Percentiles rank a stretch among this genome's conserved stretches.
phyloP scores from a whole-genome alignment of 2,797 vertebrate genomes.

The Myripristis jacobus region DNA sequence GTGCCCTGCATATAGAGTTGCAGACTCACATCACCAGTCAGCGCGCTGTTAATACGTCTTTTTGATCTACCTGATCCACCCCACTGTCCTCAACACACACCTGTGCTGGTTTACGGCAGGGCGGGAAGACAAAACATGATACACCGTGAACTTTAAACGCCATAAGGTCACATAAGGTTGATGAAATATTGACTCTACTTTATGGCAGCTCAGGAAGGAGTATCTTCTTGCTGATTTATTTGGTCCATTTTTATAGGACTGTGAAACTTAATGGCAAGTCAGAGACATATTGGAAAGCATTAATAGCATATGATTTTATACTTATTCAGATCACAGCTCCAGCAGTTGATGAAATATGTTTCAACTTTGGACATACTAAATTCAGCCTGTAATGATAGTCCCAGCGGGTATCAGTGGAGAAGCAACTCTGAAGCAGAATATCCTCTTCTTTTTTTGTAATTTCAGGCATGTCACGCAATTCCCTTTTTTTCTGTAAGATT shows the following conservation, averaged over 20 bases:
- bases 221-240: constrained; percentile 74
- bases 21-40: constrained; percentile 52
- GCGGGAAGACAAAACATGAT: constrained; percentile 48
- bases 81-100: constrained; percentile 58
- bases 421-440: constrained; percentile 6
- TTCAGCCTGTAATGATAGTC: constrained; percentile 43
- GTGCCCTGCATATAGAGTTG: constrained; percentile 37
- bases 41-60: constrained; percentile 56
- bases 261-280: constrained; percentile 62
- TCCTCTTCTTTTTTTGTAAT: constrained; percentile 12
- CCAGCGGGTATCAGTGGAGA: constrained; percentile 31
- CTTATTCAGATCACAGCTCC: constrained; percentile 50
- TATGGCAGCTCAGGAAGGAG: constrained; percentile 32
- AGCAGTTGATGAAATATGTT: constrained; percentile 56
- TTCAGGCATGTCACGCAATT: constrained; percentile 16
- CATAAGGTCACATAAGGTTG: constrained; percentile 51
- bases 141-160: constrained; percentile 46
- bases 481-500: neutral
- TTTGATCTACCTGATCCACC: constrained; percentile 66
- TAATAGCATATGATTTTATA: constrained; percentile 62
- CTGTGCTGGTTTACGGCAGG: constrained; percentile 62
- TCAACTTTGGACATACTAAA: constrained; percentile 2
- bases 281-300: constrained; percentile 59
- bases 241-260: constrained; percentile 53
- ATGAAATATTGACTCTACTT: constrained; percentile 68